These are phyloP conservation scores for Drosophila heteroneura DNA, from an alignment of 2,888 invertebrate species.

Conservation along the genomic window DNA sequence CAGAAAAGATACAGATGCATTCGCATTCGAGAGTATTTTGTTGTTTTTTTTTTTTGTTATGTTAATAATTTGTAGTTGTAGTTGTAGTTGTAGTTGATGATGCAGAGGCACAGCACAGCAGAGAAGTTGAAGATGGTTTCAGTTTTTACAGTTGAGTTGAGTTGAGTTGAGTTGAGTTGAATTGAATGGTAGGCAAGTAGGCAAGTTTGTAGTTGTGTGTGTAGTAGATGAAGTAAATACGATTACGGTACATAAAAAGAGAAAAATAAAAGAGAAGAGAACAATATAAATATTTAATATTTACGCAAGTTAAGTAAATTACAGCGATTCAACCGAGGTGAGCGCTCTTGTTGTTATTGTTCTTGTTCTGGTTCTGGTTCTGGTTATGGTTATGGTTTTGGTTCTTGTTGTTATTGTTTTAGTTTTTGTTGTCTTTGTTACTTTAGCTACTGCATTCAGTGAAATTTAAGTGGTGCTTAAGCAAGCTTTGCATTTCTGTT, in stretches of 20 bases:
- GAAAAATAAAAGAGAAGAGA: conserved; percentile 76
- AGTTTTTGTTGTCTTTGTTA: conserved; percentile 15
- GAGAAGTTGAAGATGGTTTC: conserved; percentile 76
- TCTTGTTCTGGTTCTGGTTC: not conserved
- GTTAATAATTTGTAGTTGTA: conserved; percentile 42
- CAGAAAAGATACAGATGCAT: conserved; percentile 42
- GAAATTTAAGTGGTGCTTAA: conserved; percentile 51
- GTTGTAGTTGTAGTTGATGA: conserved; percentile 62
- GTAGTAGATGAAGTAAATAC: conserved; percentile 79
- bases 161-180: conserved; percentile 47
- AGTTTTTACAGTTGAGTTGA: conserved; percentile 48
- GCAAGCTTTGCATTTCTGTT: conserved; percentile 51
- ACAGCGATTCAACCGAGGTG: conserved; percentile 49
- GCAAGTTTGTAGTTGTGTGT: conserved; percentile 75
- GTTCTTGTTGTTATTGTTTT: conserved; percentile 13
- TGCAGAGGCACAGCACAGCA: conserved; percentile 75
- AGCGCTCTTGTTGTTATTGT: conserved; percentile 20
- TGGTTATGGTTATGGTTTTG: not conserved
- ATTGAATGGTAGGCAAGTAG: conserved; percentile 67
- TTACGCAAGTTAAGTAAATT: conserved; percentile 73
- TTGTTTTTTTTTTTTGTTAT: conserved; percentile 49
- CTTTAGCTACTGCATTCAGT: conserved; percentile 26
- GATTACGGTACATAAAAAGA: conserved; percentile 79
- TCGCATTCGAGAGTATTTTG: conserved; percentile 21
- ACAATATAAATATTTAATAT: conserved; percentile 82